Percentiles rank a stretch among this genome's conserved stretches.
These are phyloP conservation scores for Clamator glandarius DNA, from an alignment of 2,797 vertebrate species.

Conservation along the genomic window DNA sequence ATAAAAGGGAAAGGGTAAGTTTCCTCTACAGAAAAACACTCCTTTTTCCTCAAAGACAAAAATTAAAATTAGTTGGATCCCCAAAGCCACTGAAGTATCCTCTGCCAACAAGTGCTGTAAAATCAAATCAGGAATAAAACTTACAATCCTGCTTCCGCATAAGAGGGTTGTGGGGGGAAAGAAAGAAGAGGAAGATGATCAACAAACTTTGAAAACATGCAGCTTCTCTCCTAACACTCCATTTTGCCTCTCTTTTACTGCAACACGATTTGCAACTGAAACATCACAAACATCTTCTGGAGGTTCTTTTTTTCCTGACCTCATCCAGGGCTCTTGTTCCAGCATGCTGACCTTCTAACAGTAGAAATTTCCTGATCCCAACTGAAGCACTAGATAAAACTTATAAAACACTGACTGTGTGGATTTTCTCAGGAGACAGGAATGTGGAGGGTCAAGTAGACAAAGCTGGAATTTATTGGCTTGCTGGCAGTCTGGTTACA, in stretches of 20 bases:
- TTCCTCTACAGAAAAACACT: not conserved
- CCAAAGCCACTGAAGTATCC: not conserved
- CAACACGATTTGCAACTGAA: not conserved
- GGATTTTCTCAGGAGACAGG: conserved; percentile 10
- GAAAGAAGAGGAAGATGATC: not conserved
- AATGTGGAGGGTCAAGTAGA: not conserved
- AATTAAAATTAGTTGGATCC: not conserved
- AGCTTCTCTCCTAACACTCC: not conserved
- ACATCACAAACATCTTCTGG: not conserved
- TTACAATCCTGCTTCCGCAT: not conserved
- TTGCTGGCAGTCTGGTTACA: not conserved
- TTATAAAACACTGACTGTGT: not conserved
- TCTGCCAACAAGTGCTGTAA: not conserved
- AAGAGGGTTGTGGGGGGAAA: not conserved
- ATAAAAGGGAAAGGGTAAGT: not conserved
- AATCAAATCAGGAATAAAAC: not conserved
- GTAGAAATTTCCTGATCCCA: not conserved
- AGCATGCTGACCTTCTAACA: conserved; percentile 21
- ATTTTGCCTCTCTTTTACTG: not conserved
- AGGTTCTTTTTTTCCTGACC: conserved; percentile 17
- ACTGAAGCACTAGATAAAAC: not conserved
- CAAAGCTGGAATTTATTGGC: conserved; percentile 20
- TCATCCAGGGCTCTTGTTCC: conserved; percentile 9
- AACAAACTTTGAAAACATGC: not conserved
- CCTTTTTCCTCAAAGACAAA: not conserved